Percentiles rank a stretch among this genome's conserved stretches.
Conservation (phyloP, 2,888 invertebrate species). For the Caenorhabditis sinica region DNA sequence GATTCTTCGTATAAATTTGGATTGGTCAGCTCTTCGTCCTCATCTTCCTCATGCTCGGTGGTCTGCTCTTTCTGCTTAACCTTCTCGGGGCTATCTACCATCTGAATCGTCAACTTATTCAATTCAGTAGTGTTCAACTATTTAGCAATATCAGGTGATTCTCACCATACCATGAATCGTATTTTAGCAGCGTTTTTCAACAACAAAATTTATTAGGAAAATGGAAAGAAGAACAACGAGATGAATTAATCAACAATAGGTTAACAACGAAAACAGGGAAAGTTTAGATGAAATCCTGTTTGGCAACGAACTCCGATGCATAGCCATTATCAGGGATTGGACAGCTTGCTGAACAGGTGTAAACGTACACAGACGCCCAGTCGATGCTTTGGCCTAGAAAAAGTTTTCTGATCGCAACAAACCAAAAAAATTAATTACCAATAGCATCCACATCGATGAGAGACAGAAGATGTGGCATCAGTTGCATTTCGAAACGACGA, state of each 20-base stretch:
- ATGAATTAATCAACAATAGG: conserved; percentile 9
- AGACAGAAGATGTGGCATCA: conserved; percentile 85
- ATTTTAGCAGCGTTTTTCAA: neutral
- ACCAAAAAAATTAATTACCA: conserved; percentile 51
- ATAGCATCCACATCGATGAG: conserved; percentile 81
- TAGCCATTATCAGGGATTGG: conserved; percentile 87
- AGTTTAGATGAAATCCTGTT: conserved; percentile 76
- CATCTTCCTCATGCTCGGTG: conserved; percentile 16
- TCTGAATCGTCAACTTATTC: neutral
- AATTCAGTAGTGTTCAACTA: neutral
- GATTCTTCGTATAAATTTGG: conserved; percentile 57
- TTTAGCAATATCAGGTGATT: neutral
- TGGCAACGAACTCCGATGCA: conserved; percentile 83
- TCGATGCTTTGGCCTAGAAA: conserved; percentile 86
- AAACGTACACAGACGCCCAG: conserved; percentile 93
- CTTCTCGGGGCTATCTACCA: neutral
- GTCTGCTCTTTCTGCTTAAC: neutral
- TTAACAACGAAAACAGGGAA: conserved; percentile 8
- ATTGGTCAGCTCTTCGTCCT: conserved; percentile 53
- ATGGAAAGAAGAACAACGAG: conserved; percentile 23
- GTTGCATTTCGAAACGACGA: conserved; percentile 94
- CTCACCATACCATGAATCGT: neutral
- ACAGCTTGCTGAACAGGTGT: conserved; percentile 92
- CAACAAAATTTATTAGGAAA: neutral
- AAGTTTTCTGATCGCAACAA: neutral